Conservation (phyloP, 1,140 invertebrate species). For the Drosophila pachea region DNA sequence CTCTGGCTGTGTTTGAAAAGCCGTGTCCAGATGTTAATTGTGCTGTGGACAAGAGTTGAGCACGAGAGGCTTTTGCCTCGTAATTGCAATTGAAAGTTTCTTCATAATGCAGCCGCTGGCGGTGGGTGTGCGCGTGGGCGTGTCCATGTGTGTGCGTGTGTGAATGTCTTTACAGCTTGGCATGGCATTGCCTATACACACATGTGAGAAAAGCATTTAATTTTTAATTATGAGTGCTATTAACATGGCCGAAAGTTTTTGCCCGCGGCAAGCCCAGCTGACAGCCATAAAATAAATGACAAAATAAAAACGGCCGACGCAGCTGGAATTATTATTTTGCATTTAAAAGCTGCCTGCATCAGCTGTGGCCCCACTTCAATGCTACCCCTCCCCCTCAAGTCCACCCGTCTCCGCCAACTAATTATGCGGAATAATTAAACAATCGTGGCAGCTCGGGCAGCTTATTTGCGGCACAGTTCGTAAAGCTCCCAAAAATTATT, state of each 20-base stretch:
- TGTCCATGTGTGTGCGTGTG: neutral
- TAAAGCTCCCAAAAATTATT: slow-evolving; percentile 5
- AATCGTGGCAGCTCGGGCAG: slow-evolving; percentile 12
- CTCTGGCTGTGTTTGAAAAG: slow-evolving; percentile 26
- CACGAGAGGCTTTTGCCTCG: slow-evolving; percentile 22
- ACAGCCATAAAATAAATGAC: slow-evolving; percentile 51
- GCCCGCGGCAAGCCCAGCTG: slow-evolving; percentile 49
- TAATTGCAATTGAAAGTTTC: slow-evolving; percentile 53
- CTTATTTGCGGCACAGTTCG: slow-evolving; percentile 10
- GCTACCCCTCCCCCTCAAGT: neutral
- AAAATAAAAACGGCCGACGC: slow-evolving; percentile 51
- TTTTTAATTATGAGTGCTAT: slow-evolving; percentile 75
- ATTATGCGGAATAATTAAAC: slow-evolving; percentile 45
- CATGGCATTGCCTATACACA: slow-evolving; percentile 33
- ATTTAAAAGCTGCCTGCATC: slow-evolving; percentile 44
- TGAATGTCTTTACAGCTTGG: slow-evolving; percentile 14
- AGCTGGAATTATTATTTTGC: slow-evolving; percentile 63
- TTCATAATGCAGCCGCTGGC: slow-evolving; percentile 29
- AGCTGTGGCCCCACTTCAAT: slow-evolving; percentile 30
- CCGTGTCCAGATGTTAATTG: slow-evolving; percentile 51
- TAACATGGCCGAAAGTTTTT: slow-evolving; percentile 69
- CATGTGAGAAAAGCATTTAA: slow-evolving; percentile 69
- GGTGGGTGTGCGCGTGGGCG: neutral
- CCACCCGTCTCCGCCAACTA: slow-evolving; percentile 37
- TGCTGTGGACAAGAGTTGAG: slow-evolving; percentile 3